Evolutionary conservation across 2,888 invertebrate genomes (phyloP), one percentile per base, ranked within the genome.

Genomic region (Drosophila barbarae): DNA sequence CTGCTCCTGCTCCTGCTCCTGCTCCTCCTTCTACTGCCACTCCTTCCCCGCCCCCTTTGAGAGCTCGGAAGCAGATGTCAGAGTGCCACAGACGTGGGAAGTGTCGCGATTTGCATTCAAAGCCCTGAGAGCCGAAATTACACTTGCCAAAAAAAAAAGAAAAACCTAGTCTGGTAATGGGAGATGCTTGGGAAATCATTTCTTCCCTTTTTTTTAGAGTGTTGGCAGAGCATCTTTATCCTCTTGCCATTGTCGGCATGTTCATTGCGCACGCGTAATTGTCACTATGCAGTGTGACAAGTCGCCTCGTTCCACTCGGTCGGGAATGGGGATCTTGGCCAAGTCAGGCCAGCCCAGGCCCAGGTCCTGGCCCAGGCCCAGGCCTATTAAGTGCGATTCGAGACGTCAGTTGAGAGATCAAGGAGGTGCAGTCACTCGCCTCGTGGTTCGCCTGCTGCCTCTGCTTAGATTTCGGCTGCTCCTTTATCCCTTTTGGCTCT

Each of bases 321-420:
- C 18, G 1, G 46, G 44, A 32, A 46, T 46, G 55, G 18, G 38
- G 44, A 26, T 53, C 42, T 42, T 15, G 39, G 26, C 60, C 41
- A 15, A 7, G 13, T n/a, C 9, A n/a, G 36, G 36, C 35, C 5
- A 5, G 23, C 23, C 13, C 35, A 39, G 61, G 54, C 60, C 82
- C 82, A 38, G 63, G 54, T n/a, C n/a, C n/a, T n/a, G n/a, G 23
- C 23, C 13, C 35, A 39, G 61, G 54, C 60, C 82, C 82, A 38
- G 63, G 54, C 64, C 83, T 73, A 83, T 84, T 85, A 83, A 80
- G 68, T 74, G 70, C 84, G 71, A 86, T 84, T 86, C 85, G 84
- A 64, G 81, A 78, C 72, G 64, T 64, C 64, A 46, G 46, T 65
- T 44, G 51, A 21, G 26, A 42, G 58, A 69, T 47, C 49, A 46